These are phyloP conservation scores for Ptychodera flava DNA, from an alignment of 35 echinoderm and acorn worm genomes.

Conservation along the genomic window DNA sequence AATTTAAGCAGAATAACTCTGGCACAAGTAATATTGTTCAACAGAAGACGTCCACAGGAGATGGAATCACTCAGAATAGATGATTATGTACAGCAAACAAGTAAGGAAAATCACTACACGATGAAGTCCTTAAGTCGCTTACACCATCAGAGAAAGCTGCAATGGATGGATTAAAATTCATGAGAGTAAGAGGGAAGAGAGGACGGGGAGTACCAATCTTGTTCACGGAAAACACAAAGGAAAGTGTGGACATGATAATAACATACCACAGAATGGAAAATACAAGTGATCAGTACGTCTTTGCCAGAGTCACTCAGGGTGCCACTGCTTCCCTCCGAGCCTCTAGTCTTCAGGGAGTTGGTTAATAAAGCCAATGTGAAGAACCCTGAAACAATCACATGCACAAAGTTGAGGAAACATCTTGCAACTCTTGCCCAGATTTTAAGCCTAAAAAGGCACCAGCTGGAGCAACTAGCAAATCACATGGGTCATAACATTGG, in stretches of 20 bases:
- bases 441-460: too few species aligned
- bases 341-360: too few species aligned
- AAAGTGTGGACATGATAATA: background rate
- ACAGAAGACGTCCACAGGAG: conserved; percentile 42
- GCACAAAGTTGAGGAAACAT: too few species aligned
- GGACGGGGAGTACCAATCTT: conserved; percentile 33
- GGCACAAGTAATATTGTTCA: conserved; percentile 38
- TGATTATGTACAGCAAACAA: conserved; percentile 21
- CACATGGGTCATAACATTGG: too few species aligned
- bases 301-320: conserved; percentile 19
- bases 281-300: conserved; percentile 20
- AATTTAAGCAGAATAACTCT: conserved; percentile 31
- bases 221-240: too few species aligned
- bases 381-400: too few species aligned
- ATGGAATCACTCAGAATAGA: conserved; percentile 16
- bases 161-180: background rate
- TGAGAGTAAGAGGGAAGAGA: conserved; percentile 31
- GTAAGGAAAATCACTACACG: conserved; percentile 20
- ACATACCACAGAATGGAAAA: conserved; percentile 18
- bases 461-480: too few species aligned
- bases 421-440: too few species aligned
- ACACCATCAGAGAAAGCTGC: too few species aligned
- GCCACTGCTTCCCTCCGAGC: conserved; percentile 6
- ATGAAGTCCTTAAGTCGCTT: conserved; percentile 36
- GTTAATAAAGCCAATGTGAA: too few species aligned